Evolutionary conservation across 2,797 vertebrate species (phyloP), one percentile per base, ranked within the genome.

Genomic region (Myioborus miniatus): DNA sequence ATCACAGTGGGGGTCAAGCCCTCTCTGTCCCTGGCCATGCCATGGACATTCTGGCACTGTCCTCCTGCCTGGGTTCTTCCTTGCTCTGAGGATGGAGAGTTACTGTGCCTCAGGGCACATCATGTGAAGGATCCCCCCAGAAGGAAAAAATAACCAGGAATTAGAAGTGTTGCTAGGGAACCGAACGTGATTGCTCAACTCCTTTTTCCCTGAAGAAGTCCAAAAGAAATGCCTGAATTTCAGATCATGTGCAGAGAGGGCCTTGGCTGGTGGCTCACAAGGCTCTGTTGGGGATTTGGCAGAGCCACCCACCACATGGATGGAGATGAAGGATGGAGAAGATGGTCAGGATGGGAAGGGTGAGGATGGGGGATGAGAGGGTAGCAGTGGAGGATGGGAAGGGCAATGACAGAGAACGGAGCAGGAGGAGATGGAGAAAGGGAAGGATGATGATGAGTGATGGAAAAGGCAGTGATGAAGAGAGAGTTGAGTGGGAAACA

Each of bases 161-260:
- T 49, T 65, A 56, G 91, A 39, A 24, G 63, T 32, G 96, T 97
- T 97, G 96, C 96, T 96, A 96, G 91, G 97, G 69, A 97, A 96
- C 96, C 1, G 5, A 87, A 69, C 12, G 4, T 27, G 78, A 93
- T 75, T 11, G 15, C 83, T 91, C 65, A 29, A 62, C 83, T 91
- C 55, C n/a, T 72, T 72, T 72, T 64, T 36, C 49, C 63, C 62
- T 56, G 5, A 62, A 82, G 41, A 32, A 92, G 21, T 27, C 53
- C 49, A 80, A 79, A 47, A 90, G 80, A 90, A 94, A 93, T 68
- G 83, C 85, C 89, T 41, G 83, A 59, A 89, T 94, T 93, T 80
- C 68, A 67, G 22, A 65, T 81, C 49, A 53, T 15, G 46, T 49
- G 55, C 58, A 36, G n/a, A 37, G 47, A 70, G 64, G 32, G 0